Base-by-base conservation (phyloP, 2,888 invertebrate genomes). In the Cyrtodaria siliqua region DNA sequence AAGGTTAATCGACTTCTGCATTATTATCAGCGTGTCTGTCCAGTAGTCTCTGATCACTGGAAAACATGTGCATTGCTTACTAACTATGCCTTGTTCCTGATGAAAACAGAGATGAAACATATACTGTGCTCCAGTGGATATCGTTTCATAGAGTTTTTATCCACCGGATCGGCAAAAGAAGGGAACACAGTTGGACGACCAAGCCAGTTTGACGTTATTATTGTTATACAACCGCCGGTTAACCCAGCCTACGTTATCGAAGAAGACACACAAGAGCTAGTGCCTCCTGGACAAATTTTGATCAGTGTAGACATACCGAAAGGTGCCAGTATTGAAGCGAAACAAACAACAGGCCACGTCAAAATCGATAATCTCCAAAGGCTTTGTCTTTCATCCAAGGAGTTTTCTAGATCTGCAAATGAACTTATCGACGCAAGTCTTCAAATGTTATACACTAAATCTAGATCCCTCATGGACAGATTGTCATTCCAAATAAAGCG, bases 401-500 rank as follows among this genome's bases (percentile, higher is more conserved):
- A 84, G 44, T 73, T 86, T 60, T 29, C 72, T 6, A 55, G 59
- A 20, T 49, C 76, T 12, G 78, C 83, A 1, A 84, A 85, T 49
- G 79, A 74, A 24, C 33, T 88, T 49, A 44, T 88, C 3, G 84
- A 85, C n/a, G 72, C 60, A 20, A 82, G 86, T 61, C 42, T 89
- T 6, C 79, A 85, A 52, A 82, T 72, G 52, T 63, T 90, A 26
- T 83, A 84, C 55, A 80, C 82, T 29, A 83, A 81, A 50, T 77
- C 75, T 33, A 83, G 86, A 40, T 74, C 64, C 24, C 66, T 82
- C 1, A 72, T 85, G 50, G 90, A 89, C 24, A 72, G 84, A 44
- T 64, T 90, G 4, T 88, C 89, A 9, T 88, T 88, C 62, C 81
- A 74, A 33, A 73, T 90, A 9, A 83, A 82, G 40, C 60, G 84